These are phyloP conservation scores for Tubulanus polymorphus DNA, from an alignment of 2,888 invertebrate genomes.

Conservation along the genomic window DNA sequence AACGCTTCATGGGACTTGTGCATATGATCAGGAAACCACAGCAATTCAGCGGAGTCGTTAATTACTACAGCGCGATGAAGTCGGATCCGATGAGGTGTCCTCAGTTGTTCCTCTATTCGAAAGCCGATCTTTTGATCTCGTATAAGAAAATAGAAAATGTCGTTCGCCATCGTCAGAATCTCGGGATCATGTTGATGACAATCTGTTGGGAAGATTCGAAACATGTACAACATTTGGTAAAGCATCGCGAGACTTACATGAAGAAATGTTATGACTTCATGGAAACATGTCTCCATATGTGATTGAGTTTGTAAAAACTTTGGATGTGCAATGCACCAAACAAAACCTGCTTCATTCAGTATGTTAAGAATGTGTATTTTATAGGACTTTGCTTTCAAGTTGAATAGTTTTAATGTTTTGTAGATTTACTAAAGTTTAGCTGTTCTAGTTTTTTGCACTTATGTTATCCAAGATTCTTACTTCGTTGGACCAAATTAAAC, in stretches of 20 bases:
- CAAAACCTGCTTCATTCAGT: no score
- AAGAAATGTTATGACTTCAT: constrained; percentile 35
- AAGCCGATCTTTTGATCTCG: constrained; percentile 66
- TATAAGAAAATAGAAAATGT: constrained; percentile 68
- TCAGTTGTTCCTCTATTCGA: constrained; percentile 71
- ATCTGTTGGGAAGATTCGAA: constrained; percentile 68
- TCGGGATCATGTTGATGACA: constrained; percentile 62
- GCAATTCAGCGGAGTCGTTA: constrained; percentile 13
- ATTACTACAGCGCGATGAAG: constrained; percentile 36
- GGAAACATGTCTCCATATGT: constrained; percentile 14
- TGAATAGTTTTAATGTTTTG: no score
- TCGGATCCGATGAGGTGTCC: constrained; percentile 64
- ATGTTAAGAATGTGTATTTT: no score
- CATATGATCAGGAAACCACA: background rate
- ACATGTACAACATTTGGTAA: constrained; percentile 70
- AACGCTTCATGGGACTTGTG: background rate
- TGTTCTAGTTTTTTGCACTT: no score
- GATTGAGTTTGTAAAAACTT: no score
- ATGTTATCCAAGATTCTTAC: no score
- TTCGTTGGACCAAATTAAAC: no score
- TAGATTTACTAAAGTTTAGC: no score
- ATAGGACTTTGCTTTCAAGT: no score
- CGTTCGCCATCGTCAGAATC: constrained; percentile 59
- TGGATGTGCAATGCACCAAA: no score
- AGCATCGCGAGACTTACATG: constrained; percentile 56